Conservation (phyloP, 2,888 invertebrate species). For the Drosophila macrospina region DNA sequence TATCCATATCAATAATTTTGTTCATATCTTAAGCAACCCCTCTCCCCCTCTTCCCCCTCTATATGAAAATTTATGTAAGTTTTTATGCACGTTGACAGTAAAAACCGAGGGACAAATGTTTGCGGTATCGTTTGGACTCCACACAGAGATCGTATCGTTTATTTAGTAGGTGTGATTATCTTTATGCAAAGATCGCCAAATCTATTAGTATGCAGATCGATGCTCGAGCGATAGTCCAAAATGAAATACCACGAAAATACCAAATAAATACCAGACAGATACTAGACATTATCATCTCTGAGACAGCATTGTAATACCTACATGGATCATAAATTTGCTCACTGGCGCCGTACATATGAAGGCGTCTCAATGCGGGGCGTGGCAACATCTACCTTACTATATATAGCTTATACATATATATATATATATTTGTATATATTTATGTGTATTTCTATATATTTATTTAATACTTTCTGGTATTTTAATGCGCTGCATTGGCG, state of each 20-base stretch:
- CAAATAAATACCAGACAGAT: slow-evolving; percentile 11
- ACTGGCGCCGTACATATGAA: slow-evolving; percentile 16
- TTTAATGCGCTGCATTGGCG: slow-evolving; percentile 71
- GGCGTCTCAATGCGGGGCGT: slow-evolving; percentile 37
- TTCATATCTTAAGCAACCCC: slow-evolving; percentile 5
- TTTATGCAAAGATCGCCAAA: slow-evolving; percentile 72
- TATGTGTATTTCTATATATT: slow-evolving; percentile 25
- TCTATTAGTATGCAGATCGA: slow-evolving; percentile 54
- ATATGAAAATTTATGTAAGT: slow-evolving; percentile 77
- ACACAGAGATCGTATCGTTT: slow-evolving; percentile 51
- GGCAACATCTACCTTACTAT: slow-evolving; percentile 4
- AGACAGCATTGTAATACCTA: slow-evolving; percentile 27
- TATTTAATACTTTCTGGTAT: slow-evolving; percentile 68
- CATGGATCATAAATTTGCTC: slow-evolving; percentile 41
- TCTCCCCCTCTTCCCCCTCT: neutral
- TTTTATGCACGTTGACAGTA: slow-evolving; percentile 79
- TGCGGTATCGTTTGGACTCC: slow-evolving; percentile 21
- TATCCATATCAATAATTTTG: slow-evolving; percentile 45
- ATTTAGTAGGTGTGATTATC: slow-evolving; percentile 81
- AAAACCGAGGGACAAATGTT: slow-evolving; percentile 71
- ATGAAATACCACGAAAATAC: slow-evolving; percentile 7
- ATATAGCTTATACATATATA: slow-evolving; percentile 24
- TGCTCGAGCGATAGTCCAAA: slow-evolving; percentile 1
- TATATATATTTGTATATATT: slow-evolving; percentile 23
- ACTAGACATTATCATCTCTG: slow-evolving; percentile 22